Evolutionary conservation across 2,888 invertebrate genomes (phyloP), one percentile per base, ranked within the genome.

Genomic region (Drosophila demipolita): DNA sequence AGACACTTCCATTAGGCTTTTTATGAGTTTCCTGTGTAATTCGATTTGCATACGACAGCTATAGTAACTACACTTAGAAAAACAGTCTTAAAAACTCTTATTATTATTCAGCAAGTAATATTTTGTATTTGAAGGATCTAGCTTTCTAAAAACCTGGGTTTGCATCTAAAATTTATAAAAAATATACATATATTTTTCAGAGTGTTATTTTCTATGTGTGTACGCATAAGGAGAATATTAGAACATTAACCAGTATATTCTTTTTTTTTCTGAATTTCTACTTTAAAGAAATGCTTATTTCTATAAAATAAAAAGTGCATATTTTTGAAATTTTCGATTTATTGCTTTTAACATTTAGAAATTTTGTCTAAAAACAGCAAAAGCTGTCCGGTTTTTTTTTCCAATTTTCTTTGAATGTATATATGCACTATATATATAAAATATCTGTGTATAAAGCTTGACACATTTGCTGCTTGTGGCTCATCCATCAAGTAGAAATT

Each of bases 401-500:
- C 12, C 3, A 0, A 3, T 12, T 7, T 23, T 20, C 20, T 45
- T 17, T 9, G 4, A 15, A 29, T 57, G 32, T 32, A 20, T 32
- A 17, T 65, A 20, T 50, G 23, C 20, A 3, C 6, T 1, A 26
- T 26, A 32, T 55, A 7, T 59, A 2, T 29, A 29, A 40, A 15
- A n/a, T 7, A 26, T 0, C 55, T 42, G 23, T 45, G 0, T 2
- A 8, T 4, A 40, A 11, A 38, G 36, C 49, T 61, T 68, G 60
- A 59, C 35, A 72, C 48, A 72, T 72, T 58, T 55, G 48, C 52
- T 54, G 35, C 15, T 48, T 17, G 48, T 36, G 17, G 50, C 66
- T 63, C 85, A 84, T 84, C 83, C 81, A 88, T 84, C 86, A 88
- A 53, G 29, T 17, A 1, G 53, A 55, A 74, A 78, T 81, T 90